Base-by-base conservation (phyloP, 2,888 invertebrate genomes). In the Orthosia cruda region DNA sequence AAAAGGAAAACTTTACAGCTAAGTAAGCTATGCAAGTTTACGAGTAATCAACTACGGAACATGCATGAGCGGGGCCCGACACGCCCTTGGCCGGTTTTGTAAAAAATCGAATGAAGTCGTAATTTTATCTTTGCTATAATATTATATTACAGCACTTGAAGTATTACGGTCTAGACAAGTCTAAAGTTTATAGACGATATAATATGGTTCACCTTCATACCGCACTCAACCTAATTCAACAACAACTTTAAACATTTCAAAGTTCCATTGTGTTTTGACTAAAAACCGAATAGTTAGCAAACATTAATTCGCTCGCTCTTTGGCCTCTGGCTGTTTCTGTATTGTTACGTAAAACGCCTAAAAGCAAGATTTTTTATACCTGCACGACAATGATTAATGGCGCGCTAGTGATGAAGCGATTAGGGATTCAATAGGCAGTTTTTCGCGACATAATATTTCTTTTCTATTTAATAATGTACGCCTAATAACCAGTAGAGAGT, bases 141-240 rank as follows among this genome's bases (percentile, higher is more conserved):
- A 77, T 78, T 32, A 70, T 62, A 70, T 74, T 64, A 63, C 64
- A 73, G 15, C 32, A 64, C 59, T 75, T 52, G 40, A 71, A 63
- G 57, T 32, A 74, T 69, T 67, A 58, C 59, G n/a, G 70, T 80
- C 83, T 82, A 86, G 81, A 80, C 73, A 62, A 80, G 62, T 62
- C 67, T 50, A 40, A 68, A 80, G 62, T 86, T 81, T 72, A 76
- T 47, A 84, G 78, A 79, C 79, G 70, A 70, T 65, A 58, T 67
- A 77, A 72, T 78, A 70, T n/a, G 50, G 72, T 79, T 79, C 80
- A 84, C 88, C 86, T 87, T 84, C 64, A 67, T 77, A 70, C 62
- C 69, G 52, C 75, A 40, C 67, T 62, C 80, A 66, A 71, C 71
- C 77, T 85, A 85, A 87, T 82, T 69, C 69, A 84, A 87, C 82